Base-by-base conservation (phyloP, 1,140 invertebrate species). In the Parapsyche elsis region DNA sequence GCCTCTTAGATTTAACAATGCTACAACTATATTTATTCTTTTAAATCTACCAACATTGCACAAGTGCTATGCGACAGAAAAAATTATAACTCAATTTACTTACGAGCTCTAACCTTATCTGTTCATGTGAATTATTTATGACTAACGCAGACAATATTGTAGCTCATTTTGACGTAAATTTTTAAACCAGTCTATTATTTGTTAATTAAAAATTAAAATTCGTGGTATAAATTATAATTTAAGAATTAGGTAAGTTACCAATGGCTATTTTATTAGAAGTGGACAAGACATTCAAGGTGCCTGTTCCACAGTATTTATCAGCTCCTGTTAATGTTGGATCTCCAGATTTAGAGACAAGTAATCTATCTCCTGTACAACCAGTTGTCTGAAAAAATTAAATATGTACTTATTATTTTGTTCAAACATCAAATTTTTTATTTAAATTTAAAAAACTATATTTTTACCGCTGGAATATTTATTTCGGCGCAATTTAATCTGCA, bases 271-370 rank as follows among this genome's bases (percentile, higher is more conserved):
- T 74, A 81, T 89, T 89, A 0, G 81, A 85, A 1, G 85, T 84
- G 0, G 91, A 91, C 0, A 86, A 76, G 0, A 88, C 71, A n/a
- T 76, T 86, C 9, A 92, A 83, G 0, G 83, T 82, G 0, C 90
- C 88, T 0, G 73, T 76, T 9, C 91, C 92, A 80, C 92, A 93
- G 81, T 91, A 92, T 9, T 84, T 87, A 5, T 89, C 85, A 0
- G 88, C 86, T 38, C 86, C 84, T 0, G 78, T 49, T 14, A 92
- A 83, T 23, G 85, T 83, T 0, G 84, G 81, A 79, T 91, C 87
- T 16, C 90, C 91, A 5, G 84, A 86, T 53, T 82, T 86, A 9
- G 90, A 91, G 24, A 91, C 84, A 0, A 88, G 83, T 0, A 92
- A 82, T 5, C 87, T 86, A 83, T 91, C 91, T 59, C 84, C 49